Evolutionary conservation across 1,140 invertebrate species (phyloP).

Genomic region (Rhyacophila brunnea): DNA sequence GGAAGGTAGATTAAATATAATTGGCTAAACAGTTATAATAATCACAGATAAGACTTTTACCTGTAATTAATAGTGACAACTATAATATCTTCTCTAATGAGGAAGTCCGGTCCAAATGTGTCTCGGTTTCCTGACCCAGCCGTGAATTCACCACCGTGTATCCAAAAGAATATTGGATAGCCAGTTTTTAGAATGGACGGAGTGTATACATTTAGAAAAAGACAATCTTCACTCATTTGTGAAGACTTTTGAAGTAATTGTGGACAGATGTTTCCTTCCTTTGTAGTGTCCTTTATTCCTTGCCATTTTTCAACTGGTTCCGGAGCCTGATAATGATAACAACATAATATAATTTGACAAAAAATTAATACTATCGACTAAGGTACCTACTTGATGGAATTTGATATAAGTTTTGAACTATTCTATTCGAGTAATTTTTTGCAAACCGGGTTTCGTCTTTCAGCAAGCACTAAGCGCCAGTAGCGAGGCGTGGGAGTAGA

Average conservation of each 20-base stretch:
- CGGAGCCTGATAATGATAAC: conserved; percentile 13
- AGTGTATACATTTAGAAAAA: conserved; percentile 19
- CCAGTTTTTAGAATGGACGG: neutral
- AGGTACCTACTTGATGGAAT: no score
- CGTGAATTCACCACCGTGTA: conserved; percentile 11
- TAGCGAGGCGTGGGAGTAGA: no score
- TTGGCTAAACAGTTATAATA: no score
- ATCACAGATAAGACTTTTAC: conserved; percentile 2
- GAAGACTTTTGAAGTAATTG: neutral
- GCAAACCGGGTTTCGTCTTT: no score
- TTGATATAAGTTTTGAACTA: no score
- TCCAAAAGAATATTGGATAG: neutral
- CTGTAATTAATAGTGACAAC: conserved; percentile 19
- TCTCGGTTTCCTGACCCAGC: conserved; percentile 4
- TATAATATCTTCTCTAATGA: conserved; percentile 14
- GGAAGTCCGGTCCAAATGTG: conserved; percentile 11
- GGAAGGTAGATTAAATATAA: no score
- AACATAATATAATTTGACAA: no score
- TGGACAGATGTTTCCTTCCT: conserved; percentile 8
- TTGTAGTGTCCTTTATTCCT: neutral
- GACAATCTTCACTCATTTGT: conserved; percentile 19
- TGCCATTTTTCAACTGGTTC: conserved; percentile 2
- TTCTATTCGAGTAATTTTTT: no score
- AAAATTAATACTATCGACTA: no score
- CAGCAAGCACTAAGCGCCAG: no score